Percentiles rank a stretch among this genome's conserved stretches.
Conservation (phyloP, 2,888 invertebrate genomes). For the Rhorus exstirpatorius region DNA sequence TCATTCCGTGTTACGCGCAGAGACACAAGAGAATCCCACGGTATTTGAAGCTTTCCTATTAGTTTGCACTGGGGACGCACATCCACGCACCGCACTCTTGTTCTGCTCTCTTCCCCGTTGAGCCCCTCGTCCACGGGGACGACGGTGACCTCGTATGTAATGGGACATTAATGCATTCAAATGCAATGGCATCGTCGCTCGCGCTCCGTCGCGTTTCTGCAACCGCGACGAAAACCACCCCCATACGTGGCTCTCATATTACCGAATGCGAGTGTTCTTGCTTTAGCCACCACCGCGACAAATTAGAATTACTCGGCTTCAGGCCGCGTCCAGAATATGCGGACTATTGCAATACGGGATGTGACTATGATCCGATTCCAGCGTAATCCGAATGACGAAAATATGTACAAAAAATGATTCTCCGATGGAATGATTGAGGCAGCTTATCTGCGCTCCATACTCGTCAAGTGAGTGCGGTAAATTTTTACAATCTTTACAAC, state of each 20-base stretch:
- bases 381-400: too few relatives aligned
- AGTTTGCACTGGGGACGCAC: slow-evolving; percentile 66
- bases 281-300: slow-evolving; percentile 23
- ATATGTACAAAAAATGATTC: too few relatives aligned
- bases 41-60: slow-evolving; percentile 60
- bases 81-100: neutral
- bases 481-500: too few relatives aligned
- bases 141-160: slow-evolving; percentile 71
- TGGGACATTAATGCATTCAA: slow-evolving; percentile 71
- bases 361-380: neutral
- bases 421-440: too few relatives aligned
- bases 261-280: slow-evolving; percentile 14
- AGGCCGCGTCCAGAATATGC: slow-evolving; percentile 15
- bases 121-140: slow-evolving; percentile 32
- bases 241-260: slow-evolving; percentile 31
- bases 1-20: slow-evolving; percentile 19
- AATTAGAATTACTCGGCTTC: slow-evolving; percentile 55
- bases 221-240: slow-evolving; percentile 56
- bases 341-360: neutral
- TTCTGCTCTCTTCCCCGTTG: slow-evolving; percentile 5
- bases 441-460: too few relatives aligned
- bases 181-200: slow-evolving; percentile 56
- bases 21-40: slow-evolving; percentile 52
- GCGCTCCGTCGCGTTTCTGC: slow-evolving; percentile 28
- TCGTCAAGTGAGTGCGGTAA: too few relatives aligned